These are phyloP conservation scores for Leptodactylus fuscus DNA, from an alignment of 2,113 vertebrate genomes.

Conservation along the genomic window DNA sequence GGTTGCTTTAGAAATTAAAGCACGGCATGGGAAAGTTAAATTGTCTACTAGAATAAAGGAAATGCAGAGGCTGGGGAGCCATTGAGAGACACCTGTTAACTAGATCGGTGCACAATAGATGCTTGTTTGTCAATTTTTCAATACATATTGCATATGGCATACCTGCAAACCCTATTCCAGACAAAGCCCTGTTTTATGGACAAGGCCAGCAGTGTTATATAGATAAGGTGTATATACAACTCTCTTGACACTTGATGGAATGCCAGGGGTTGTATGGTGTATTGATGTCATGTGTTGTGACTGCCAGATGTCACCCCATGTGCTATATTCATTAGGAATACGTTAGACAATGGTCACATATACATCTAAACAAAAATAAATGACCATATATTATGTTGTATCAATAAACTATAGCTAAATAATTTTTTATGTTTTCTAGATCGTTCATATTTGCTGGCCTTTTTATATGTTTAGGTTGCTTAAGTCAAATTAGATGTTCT, in stretches of 20 bases:
- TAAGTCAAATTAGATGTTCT: no score
- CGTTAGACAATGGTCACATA: constrained; percentile 18
- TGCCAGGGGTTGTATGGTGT: constrained; percentile 7
- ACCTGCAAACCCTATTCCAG: constrained; percentile 17
- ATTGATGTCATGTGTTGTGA: constrained; percentile 8
- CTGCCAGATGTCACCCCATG: constrained; percentile 45
- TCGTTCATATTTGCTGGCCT: no score
- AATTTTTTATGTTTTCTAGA: neutral
- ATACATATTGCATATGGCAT: constrained; percentile 53
- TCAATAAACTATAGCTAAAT: neutral
- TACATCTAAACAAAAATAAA: no score
- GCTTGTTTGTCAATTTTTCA: constrained; percentile 55
- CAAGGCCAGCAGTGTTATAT: neutral
- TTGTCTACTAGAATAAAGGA: constrained; percentile 31
- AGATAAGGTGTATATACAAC: constrained; percentile 10
- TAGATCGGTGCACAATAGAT: constrained; percentile 46
- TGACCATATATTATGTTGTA: no score
- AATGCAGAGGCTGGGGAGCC: constrained; percentile 48
- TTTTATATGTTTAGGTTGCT: no score
- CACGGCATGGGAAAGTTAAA: constrained; percentile 39
- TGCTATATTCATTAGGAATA: constrained; percentile 31
- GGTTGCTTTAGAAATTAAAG: constrained; percentile 26
- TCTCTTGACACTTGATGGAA: constrained; percentile 34
- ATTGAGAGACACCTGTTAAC: constrained; percentile 57
- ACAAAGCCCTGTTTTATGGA: constrained; percentile 33